Evolutionary conservation across 2,797 vertebrate genomes (phyloP), one percentile per base, ranked within the genome.

Genomic region (Sebastes dallii): DNA sequence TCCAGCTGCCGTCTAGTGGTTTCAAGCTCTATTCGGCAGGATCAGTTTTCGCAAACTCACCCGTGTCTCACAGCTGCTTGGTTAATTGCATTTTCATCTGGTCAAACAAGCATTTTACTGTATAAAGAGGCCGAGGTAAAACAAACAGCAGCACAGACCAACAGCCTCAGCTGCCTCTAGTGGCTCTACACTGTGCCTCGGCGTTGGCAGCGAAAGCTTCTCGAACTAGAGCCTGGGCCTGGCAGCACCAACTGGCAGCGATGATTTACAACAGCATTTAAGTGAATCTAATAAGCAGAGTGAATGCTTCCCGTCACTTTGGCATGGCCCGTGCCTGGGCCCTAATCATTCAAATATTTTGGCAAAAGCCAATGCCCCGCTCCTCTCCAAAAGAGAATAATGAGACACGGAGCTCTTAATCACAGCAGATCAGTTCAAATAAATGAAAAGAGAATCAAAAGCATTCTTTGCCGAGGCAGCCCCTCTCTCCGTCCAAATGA

Each of bases 261-360:
- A 87, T 96, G 96, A 97, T 97, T 97, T 97, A 97, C 97, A 97
- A 95, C 96, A 95, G 96, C 94, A 86, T 97, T 98, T 95, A 96
- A 97, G 96, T 95, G 96, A 96, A 96, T 97, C 96, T 97, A 96
- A 98, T 97, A 97, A 97, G 96, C 96, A 95, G 96, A 96, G 96
- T 96, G 96, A 98, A 96, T 96, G 96, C 96, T 96, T 96, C 96
- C 97, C 95, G 95, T 96, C 90, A 96, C 94, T 96, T 95, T 97
- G 97, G 97, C 97, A 97, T 95, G 95, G 96, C 95, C 91, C 89
- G 95, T 96, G 94, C 94, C 93, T 91, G 94, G 85, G 91, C 95
- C 95, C 96, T 98, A 98, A 98, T 98, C 97, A 98, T 96, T 97
- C 97, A 97, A 97, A 98, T 97, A 96, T 97, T 98, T 98, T 98